Evolutionary conservation across 1,140 invertebrate species (phyloP).

Genomic region (Bombus waltoni): DNA sequence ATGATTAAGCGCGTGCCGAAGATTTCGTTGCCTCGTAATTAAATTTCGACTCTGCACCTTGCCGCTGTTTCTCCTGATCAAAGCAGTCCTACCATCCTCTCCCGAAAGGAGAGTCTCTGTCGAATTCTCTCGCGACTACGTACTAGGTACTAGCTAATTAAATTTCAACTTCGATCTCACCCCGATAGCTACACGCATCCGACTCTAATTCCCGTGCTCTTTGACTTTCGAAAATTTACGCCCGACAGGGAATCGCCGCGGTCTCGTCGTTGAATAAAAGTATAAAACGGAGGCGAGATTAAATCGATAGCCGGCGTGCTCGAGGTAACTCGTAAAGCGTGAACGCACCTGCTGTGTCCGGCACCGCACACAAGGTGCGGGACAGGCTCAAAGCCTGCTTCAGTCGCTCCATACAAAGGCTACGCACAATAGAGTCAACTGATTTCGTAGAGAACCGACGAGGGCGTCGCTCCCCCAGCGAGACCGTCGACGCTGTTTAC

Average conservation of each 20-base stretch:
- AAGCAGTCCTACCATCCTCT: not conserved
- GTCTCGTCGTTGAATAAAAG: not conserved
- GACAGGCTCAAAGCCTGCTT: slow-evolving; percentile 67
- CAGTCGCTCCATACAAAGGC: slow-evolving; percentile 58
- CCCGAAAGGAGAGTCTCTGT: not conserved
- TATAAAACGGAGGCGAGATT: slow-evolving; percentile 23
- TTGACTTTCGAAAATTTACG: slow-evolving; percentile 19
- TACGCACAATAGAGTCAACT: slow-evolving; percentile 63
- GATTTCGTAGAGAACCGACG: slow-evolving; percentile 55
- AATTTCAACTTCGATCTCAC: slow-evolving; percentile 11
- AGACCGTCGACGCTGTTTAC: slow-evolving; percentile 46
- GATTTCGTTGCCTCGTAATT: slow-evolving; percentile 36
- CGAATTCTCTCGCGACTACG: not conserved
- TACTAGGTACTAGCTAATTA: not conserved
- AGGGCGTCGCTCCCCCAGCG: slow-evolving; percentile 30
- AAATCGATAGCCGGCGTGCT: slow-evolving; percentile 16
- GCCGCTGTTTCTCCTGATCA: slow-evolving; percentile 2
- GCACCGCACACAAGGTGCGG: slow-evolving; percentile 49
- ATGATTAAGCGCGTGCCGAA: slow-evolving; percentile 15
- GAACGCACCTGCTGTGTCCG: slow-evolving; percentile 61
- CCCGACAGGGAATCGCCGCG: no score
- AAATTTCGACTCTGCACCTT: slow-evolving; percentile 8
- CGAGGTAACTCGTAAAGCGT: slow-evolving; percentile 51
- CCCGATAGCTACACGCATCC: no score
- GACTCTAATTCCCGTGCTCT: not conserved